A percentile compares a stretch with the other conserved stretches of the same genome.
Conservation (phyloP, 1,140 invertebrate species). For the Augochlora pura region DNA sequence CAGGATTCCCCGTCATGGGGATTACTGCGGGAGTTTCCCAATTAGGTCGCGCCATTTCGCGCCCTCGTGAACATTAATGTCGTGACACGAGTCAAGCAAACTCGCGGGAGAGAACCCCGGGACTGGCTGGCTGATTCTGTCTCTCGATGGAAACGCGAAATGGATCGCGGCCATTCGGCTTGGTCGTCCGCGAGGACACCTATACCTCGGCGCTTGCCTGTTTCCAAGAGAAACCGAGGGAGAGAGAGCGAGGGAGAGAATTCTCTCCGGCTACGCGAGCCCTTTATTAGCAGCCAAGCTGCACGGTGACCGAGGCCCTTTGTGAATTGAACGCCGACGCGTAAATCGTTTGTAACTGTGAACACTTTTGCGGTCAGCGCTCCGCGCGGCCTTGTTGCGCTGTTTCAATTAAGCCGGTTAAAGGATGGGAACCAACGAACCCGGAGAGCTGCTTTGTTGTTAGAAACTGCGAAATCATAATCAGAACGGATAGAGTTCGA, state of each 20-base stretch:
- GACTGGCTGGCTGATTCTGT: neutral
- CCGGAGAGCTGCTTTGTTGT: neutral
- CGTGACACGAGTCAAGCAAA: slow-evolving; percentile 13
- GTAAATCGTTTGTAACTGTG: slow-evolving; percentile 41
- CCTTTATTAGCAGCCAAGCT: neutral
- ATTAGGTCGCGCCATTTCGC: slow-evolving; percentile 58
- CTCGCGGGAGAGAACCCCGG: neutral
- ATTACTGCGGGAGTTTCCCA: slow-evolving; percentile 57
- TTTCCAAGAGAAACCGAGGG: no score
- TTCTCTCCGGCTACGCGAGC: no score
- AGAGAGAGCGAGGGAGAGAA: neutral
- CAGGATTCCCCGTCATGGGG: slow-evolving; percentile 26
- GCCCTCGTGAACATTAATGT: slow-evolving; percentile 52
- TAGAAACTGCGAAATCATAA: neutral
- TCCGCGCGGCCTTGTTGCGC: slow-evolving; percentile 4
- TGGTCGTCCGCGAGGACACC: slow-evolving; percentile 17
- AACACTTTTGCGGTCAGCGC: slow-evolving; percentile 33
- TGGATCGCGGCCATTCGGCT: slow-evolving; percentile 39
- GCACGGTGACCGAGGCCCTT: neutral
- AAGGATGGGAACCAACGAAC: slow-evolving; percentile 22
- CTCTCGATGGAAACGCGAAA: slow-evolving; percentile 26
- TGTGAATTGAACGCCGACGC: slow-evolving; percentile 15
- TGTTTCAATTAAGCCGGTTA: slow-evolving; percentile 31
- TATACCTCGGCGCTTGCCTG: neutral
- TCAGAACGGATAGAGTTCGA: no score